Evolutionary conservation across 1,140 invertebrate species (phyloP), one percentile per base, ranked within the genome.

Genomic region (Bilobella aurantiaca): DNA sequence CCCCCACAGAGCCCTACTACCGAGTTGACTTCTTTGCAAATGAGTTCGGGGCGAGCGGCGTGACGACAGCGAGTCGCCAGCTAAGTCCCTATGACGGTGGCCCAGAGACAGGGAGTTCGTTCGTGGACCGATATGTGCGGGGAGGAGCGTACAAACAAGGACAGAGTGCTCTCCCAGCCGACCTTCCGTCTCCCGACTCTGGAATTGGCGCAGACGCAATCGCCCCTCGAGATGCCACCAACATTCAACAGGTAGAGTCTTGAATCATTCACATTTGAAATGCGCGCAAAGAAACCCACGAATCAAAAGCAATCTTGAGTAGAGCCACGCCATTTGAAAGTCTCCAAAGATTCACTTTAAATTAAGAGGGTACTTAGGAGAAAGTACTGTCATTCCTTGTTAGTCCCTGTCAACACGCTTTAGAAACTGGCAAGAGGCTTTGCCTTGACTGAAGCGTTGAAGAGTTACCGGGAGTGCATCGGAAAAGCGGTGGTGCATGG

Each of bases 191-290:
- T 65, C 91, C 91, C 1, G 91, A 94, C 77, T 91, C 88, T 71
- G 91, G 91, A 23, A 93, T 94, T 73, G 91, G 91, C 29, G 88
- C 90, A 1, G 90, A 93, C 74, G 88, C 90, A 69, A 90, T 92
- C 74, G 93, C 91, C 31, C 91, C 91, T 46, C 80, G 89, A 76
- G 90, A 89, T 80, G 90, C 87, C 80, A 88, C 84, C 76, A 87
- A 85, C 78, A 86, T 89, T 75, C 90, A 92, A 79, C 90, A 92
- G 88, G 91, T 93, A 81, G 25, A 23, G 12, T 5, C n/a, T 14
- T 53, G 12, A 16, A 53, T 8, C 49, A 53, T 23, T 23, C 49
- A 53, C 5, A 14, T 23, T 53, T 42, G n/a, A n/a, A n/a, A n/a
- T n/a, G n/a, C n/a, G n/a, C n/a, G n/a, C n/a, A n/a, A n/a, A n/a